A percentile compares a stretch with the other conserved stretches of the same genome.
phyloP scores from a whole-genome alignment of 2,797 vertebrate species.

The Pantherophis vulpinus region DNA sequence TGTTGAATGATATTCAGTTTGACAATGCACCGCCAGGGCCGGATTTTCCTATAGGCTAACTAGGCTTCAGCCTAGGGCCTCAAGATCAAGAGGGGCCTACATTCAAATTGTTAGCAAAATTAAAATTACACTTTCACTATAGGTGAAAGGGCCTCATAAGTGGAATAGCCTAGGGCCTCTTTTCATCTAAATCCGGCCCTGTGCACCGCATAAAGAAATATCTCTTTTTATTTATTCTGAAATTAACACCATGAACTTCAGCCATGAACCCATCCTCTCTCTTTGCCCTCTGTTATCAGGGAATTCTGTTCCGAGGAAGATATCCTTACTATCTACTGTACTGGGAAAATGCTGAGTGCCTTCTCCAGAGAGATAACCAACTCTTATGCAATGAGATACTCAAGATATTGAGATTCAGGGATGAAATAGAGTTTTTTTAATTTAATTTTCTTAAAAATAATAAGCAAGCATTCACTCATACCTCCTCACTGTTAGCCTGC shows the following conservation, averaged over 20 bases:
- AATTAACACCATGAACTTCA: background rate
- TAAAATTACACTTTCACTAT: too few relatives aligned
- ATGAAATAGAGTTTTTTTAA: background rate
- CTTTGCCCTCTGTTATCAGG: background rate
- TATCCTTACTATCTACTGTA: background rate
- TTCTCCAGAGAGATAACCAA: background rate
- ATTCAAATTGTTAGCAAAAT: too few relatives aligned
- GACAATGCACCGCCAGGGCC: background rate
- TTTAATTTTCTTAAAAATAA: background rate
- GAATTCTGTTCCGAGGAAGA: background rate
- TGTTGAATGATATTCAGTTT: background rate
- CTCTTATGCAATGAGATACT: background rate
- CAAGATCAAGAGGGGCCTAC: too few relatives aligned
- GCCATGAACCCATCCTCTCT: background rate
- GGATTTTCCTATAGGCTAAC: too few relatives aligned
- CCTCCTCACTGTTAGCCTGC: background rate
- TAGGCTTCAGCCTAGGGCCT: too few relatives aligned
- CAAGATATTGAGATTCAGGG: background rate
- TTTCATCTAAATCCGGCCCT: too few relatives aligned
- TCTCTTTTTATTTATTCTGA: background rate
- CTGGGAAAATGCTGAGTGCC: background rate
- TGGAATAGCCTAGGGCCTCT: too few relatives aligned
- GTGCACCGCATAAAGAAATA: background rate
- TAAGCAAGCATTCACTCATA: background rate
- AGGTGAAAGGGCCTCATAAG: too few relatives aligned